phyloP scores from a whole-genome alignment of 2,797 vertebrate genomes.

The Scolopax bukidnonensis region DNA sequence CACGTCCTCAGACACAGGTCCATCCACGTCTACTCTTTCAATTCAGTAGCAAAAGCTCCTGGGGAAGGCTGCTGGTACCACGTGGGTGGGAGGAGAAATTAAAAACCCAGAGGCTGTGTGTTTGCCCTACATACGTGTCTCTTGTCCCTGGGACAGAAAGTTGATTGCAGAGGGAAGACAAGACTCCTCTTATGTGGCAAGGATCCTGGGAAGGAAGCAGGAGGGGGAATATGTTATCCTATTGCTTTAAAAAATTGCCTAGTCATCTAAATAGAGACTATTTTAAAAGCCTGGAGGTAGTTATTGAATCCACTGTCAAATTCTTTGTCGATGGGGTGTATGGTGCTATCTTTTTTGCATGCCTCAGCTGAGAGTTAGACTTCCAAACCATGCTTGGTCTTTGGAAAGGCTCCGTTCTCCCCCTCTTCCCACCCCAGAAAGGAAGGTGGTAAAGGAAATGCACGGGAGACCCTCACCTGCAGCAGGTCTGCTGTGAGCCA shows the following conservation, averaged over 20 bases:
- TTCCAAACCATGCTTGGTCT: not conserved
- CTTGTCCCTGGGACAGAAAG: not conserved
- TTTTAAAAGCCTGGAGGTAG: not conserved
- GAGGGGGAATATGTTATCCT: not conserved
- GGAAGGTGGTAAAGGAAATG: not conserved
- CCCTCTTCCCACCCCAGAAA: not conserved
- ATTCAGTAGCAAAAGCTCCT: not conserved
- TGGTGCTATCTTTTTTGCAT: not conserved
- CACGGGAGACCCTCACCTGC: not conserved
- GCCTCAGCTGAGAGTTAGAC: not conserved
- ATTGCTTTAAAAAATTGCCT: not conserved
- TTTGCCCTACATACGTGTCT: not conserved
- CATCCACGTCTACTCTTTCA: not conserved
- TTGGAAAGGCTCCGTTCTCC: not conserved
- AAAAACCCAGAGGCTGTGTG: not conserved
- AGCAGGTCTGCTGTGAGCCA: not conserved
- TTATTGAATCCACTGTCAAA: not conserved
- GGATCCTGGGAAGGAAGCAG: not conserved
- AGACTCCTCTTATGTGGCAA: not conserved
- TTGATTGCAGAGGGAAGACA: not conserved
- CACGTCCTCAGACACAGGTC: not conserved
- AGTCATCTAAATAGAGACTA: not conserved
- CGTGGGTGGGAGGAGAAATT: accelerated
- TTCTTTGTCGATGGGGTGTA: not conserved
- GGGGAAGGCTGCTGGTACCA: not conserved